These are phyloP conservation scores for Sciaenops ocellatus DNA, from an alignment of 2,797 vertebrate species.

Conservation along the genomic window DNA sequence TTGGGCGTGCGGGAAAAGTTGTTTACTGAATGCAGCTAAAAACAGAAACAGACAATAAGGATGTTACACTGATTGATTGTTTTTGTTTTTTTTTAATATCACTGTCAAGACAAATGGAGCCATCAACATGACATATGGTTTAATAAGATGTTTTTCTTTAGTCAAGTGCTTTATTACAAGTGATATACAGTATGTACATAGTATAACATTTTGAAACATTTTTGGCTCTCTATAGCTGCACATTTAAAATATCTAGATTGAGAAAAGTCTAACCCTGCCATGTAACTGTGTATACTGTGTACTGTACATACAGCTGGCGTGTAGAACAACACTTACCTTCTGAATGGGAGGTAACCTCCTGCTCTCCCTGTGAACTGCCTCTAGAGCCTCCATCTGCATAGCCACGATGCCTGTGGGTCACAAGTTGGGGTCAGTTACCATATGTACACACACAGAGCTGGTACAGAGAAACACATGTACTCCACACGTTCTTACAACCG, in stretches of 20 bases:
- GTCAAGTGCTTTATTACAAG: not conserved
- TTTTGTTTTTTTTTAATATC: not conserved
- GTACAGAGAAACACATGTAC: conserved; percentile 38
- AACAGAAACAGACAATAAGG: not conserved
- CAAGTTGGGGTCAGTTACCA: conserved; percentile 60
- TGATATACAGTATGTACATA: not conserved
- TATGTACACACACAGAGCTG: conserved; percentile 38
- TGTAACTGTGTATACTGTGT: not conserved
- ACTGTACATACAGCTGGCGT: not conserved
- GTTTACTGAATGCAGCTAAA: not conserved
- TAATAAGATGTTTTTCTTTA: not conserved
- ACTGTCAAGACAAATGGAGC: not conserved
- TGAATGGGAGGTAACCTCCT: conserved; percentile 97
- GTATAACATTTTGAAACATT: not conserved
- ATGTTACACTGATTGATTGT: not conserved
- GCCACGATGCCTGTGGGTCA: conserved; percentile 93
- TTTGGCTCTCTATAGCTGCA: not conserved
- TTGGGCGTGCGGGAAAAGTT: not conserved
- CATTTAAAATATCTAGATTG: not conserved
- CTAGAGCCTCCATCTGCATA: conserved; percentile 98
- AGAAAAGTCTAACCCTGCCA: not conserved
- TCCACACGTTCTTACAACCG: conserved; percentile 37
- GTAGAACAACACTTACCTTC: conserved; percentile 88
- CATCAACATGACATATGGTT: not conserved
- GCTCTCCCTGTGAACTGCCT: conserved; percentile 97